Evolutionary conservation across 2,797 vertebrate genomes (phyloP), one percentile per base, ranked within the genome.

Genomic region (Sparus aurata): DNA sequence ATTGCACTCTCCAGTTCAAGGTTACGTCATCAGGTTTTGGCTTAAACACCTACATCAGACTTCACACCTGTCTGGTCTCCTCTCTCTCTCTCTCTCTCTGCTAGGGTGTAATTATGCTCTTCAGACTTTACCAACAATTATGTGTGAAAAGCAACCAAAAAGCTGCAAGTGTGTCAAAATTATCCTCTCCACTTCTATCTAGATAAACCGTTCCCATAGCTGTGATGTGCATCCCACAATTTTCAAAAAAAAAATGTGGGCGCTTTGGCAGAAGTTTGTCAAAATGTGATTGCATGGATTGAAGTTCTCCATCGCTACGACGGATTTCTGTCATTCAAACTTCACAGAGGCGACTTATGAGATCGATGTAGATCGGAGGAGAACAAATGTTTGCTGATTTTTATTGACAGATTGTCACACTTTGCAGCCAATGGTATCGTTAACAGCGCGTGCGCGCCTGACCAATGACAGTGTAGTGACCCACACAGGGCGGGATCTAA

Each of bases 61-160:
- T 25, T 83, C 69, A 69, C 43, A 77, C 63, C 52, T 77, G 66
- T 65, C 65, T 23, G 27, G 12, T 54, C 52, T 58, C 57, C 34
- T 70, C 41, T 47, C 25, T 5, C 46, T 30, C 34, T 34, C 34
- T 34, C 34, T 34, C 34, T 34, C 34, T 34, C 34, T 30, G 3
- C 16, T 4, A 41, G 22, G 38, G 22, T 66, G 58, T 52, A 68
- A 84, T 80, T 73, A 72, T 57, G 3, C 52, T 82, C 41, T 79
- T 63, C 65, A 84, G 25, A 67, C 54, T 80, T 75, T 63, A 6
- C 18, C 30, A 23, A 49, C 25, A 34, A 57, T 53, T 60, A 27
- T 64, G 63, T 63, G 43, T 34, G 52, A 84, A 77, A 76, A 83
- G 55, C 54, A 12, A 25, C 57, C 18, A 9, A n/a, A n/a, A n/a